phyloP scores from a whole-genome alignment of 1,140 invertebrate species.

The Meteorus sp. region DNA sequence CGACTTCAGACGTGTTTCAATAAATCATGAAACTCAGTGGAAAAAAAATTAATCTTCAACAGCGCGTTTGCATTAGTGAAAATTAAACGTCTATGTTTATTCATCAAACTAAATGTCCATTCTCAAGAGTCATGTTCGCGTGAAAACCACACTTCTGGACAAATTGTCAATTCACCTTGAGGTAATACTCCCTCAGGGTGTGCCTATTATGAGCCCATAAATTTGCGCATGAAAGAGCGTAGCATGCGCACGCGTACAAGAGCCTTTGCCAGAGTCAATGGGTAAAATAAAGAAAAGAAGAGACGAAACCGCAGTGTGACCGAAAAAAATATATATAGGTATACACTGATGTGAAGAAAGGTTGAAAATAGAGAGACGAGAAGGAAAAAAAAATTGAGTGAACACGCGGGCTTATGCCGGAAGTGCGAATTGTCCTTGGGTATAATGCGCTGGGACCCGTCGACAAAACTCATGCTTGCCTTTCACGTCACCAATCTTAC shows the following conservation, averaged over 20 bases:
- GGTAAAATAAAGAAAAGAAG: background rate
- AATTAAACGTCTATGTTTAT: slow-evolving; percentile 1
- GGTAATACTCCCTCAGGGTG: background rate
- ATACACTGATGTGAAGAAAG: too few species aligned
- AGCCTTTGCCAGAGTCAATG: background rate
- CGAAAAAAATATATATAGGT: slow-evolving; percentile 1
- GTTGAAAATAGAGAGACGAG: too few species aligned
- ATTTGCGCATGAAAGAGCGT: slow-evolving; percentile 10
- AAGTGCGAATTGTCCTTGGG: slow-evolving; percentile 19
- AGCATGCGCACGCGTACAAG: background rate
- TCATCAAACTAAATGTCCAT: slow-evolving; percentile 5
- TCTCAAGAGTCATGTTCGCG: slow-evolving; percentile 9
- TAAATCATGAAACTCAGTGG: too few species aligned
- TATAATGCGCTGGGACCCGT: slow-evolving; percentile 3
- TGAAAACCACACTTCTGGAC: slow-evolving; percentile 4
- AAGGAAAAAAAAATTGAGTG: background rate
- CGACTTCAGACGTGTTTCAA: too few species aligned
- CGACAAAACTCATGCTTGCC: slow-evolving; percentile 20
- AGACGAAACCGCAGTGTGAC: background rate
- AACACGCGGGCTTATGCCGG: slow-evolving; percentile 1
- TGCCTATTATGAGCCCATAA: slow-evolving; percentile 21
- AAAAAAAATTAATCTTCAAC: background rate
- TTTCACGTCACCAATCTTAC: slow-evolving; percentile 32
- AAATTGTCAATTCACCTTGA: slow-evolving; percentile 13
- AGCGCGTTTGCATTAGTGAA: background rate